Evolutionary conservation across 2,797 vertebrate genomes (phyloP).

Genomic region (Tolypeutes matacus): DNA sequence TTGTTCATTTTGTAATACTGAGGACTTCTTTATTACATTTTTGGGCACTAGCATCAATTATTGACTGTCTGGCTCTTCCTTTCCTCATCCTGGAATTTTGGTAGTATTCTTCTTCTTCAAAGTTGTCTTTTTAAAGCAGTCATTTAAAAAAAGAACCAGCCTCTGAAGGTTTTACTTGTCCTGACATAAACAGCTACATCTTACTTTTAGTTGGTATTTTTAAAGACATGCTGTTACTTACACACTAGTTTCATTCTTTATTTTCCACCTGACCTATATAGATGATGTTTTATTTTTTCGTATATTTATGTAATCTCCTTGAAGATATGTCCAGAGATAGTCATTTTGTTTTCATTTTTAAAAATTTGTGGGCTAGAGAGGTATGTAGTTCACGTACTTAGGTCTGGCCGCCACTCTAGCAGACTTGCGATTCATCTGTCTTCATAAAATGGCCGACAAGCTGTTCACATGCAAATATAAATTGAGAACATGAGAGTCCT

Average conservation of each 20-base stretch:
- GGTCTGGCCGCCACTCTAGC: slow-evolving; percentile 57
- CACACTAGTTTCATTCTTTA: slow-evolving; percentile 63
- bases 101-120: slow-evolving; percentile 64
- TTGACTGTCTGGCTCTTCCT: not conserved
- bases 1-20: slow-evolving; percentile 5
- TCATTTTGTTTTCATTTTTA: slow-evolving; percentile 52
- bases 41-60: not conserved
- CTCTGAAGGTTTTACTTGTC: slow-evolving; percentile 51
- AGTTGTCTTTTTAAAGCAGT: slow-evolving; percentile 56
- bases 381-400: slow-evolving; percentile 4
- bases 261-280: slow-evolving; percentile 45
- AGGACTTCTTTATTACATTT: not conserved
- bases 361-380: not conserved
- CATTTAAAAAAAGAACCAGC: not conserved
- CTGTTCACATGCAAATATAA: slow-evolving; percentile 80
- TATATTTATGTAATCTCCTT: slow-evolving; percentile 36
- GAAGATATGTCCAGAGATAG: slow-evolving; percentile 8
- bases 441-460: slow-evolving; percentile 79
- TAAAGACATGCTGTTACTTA: slow-evolving; percentile 47
- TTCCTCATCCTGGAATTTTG: slow-evolving; percentile 58
- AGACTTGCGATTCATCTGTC: slow-evolving; percentile 70
- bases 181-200: slow-evolving; percentile 58
- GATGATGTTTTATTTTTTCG: not conserved
- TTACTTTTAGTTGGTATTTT: slow-evolving; percentile 71
- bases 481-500: slow-evolving; percentile 66